Percentiles rank a stretch among this genome's conserved stretches.
These are phyloP conservation scores for Vanessa tameamea DNA, from an alignment of 1,140 invertebrate genomes.

Conservation along the genomic window DNA sequence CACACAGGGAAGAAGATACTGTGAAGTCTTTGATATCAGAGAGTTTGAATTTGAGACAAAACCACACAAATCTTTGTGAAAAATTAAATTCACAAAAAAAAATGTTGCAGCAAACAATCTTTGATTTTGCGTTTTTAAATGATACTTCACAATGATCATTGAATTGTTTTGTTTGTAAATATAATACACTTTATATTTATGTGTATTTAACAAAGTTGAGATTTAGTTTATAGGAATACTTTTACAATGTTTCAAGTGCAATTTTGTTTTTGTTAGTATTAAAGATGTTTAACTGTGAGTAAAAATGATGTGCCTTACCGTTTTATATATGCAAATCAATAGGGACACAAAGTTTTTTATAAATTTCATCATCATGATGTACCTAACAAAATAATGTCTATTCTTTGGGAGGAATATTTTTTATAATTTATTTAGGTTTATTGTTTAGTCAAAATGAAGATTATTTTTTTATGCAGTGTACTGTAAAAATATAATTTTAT, in stretches of 20 bases:
- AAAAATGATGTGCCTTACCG: neutral
- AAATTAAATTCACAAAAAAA: conserved; percentile 61
- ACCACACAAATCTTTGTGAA: conserved; percentile 56
- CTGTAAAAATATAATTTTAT: neutral
- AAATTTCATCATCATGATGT: too few relatives aligned
- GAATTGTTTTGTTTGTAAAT: neutral
- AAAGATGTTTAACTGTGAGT: neutral
- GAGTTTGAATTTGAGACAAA: conserved; percentile 66
- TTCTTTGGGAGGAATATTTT: neutral
- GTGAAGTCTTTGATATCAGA: conserved; percentile 68
- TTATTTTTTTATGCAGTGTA: neutral
- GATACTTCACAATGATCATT: conserved; percentile 26
- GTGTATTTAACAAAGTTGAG: neutral
- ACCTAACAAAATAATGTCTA: too few relatives aligned
- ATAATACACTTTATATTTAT: neutral
- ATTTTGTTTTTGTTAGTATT: neutral
- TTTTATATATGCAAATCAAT: neutral
- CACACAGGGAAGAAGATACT: conserved; percentile 51
- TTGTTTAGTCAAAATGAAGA: too few relatives aligned
- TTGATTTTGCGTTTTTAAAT: conserved; percentile 70
- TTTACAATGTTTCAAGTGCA: neutral
- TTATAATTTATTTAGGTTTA: neutral
- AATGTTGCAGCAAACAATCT: conserved; percentile 51
- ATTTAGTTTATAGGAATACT: too few relatives aligned
- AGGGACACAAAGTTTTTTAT: neutral